A percentile compares a stretch with the other conserved stretches of the same genome.
phyloP scores from a whole-genome alignment of 2,113 vertebrate species.

The Plectropomus leopardus region DNA sequence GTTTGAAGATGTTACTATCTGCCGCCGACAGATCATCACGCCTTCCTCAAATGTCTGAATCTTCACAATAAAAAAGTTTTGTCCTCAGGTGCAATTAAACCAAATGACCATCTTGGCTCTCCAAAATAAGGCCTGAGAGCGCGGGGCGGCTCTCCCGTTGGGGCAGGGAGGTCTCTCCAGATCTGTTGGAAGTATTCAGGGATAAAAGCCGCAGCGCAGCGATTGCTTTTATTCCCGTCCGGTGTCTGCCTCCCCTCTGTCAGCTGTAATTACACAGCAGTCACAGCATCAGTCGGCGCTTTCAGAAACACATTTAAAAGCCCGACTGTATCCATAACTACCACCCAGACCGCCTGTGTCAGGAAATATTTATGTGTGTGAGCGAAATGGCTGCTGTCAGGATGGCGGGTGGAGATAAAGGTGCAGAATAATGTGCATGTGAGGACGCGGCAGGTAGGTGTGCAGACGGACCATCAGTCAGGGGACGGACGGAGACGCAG shows the following conservation, averaged over 20 bases:
- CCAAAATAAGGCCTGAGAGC: conserved; percentile 23
- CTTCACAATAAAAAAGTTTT: too few species aligned
- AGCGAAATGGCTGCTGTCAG: conserved; percentile 51
- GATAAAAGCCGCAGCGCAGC: conserved; percentile 47
- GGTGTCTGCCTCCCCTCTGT: conserved; percentile 47
- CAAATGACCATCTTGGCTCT: conserved; percentile 4
- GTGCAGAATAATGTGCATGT: conserved; percentile 50
- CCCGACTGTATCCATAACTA: conserved; percentile 65
- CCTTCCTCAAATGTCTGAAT: neutral
- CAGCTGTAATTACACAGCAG: conserved; percentile 67
- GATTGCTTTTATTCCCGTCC: conserved; percentile 44
- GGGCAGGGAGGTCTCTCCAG: neutral
- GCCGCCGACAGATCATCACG: neutral
- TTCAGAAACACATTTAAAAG: conserved; percentile 62
- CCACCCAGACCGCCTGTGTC: conserved; percentile 42
- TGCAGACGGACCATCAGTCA: conserved; percentile 11
- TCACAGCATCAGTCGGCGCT: conserved; percentile 40
- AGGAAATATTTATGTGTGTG: conserved; percentile 9
- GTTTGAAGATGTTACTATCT: conserved; percentile 5
- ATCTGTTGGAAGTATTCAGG: conserved; percentile 30
- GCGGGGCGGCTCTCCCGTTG: neutral
- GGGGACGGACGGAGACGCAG: conserved; percentile 13
- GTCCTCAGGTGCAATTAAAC: conserved; percentile 17
- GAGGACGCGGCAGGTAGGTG: conserved; percentile 5
- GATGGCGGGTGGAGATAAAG: conserved; percentile 46